Evolutionary conservation across 2,888 invertebrate genomes (phyloP), one percentile per base, ranked within the genome.

Genomic region (Dexiosoma caninum): DNA sequence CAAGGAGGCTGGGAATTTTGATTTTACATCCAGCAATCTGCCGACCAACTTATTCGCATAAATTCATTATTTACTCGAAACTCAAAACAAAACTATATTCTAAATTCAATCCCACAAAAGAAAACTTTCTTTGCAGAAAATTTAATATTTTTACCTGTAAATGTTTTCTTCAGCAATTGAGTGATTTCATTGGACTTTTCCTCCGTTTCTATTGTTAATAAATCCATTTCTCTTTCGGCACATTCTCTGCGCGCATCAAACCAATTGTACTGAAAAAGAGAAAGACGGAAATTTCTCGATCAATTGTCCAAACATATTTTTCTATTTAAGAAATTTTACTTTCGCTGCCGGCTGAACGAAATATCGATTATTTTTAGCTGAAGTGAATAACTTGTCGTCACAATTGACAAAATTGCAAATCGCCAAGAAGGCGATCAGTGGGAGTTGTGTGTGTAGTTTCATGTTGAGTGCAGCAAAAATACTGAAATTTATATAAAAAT

Each of bases 351-450:
- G 62, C 60, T 76, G 44, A 69, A 81, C 37, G 37, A 35, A 49
- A 76, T 69, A 81, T 57, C 44, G 40, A 62, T 71, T 62, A 57
- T 67, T 76, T 46, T 51, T 44, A 16, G 67, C 8, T 35, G 76
- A 77, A 55, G 49, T 70, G 46, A 77, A 70, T 30, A 64, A 19
- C 23, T 57, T 9, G 21, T 62, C 62, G 30, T 30, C 32, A 16
- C 55, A 21, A 40, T 49, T 74, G 35, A 27, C 66, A 14, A 49
- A 37, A 53, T n/a, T 19, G 21, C 46, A 57, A 40, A 3, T 40
- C 7, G 57, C 55, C 19, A 64, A 46, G 40, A 57, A 21, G 3
- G 30, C 64, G 57, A 74, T 57, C 49, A 74, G 35, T 21, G 27
- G 46, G 37, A 55, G 53, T 62, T 72, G 12, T 37, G 19, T 37